Conservation (phyloP, 2,113 vertebrate species). For the Haemorhous mexicanus region DNA sequence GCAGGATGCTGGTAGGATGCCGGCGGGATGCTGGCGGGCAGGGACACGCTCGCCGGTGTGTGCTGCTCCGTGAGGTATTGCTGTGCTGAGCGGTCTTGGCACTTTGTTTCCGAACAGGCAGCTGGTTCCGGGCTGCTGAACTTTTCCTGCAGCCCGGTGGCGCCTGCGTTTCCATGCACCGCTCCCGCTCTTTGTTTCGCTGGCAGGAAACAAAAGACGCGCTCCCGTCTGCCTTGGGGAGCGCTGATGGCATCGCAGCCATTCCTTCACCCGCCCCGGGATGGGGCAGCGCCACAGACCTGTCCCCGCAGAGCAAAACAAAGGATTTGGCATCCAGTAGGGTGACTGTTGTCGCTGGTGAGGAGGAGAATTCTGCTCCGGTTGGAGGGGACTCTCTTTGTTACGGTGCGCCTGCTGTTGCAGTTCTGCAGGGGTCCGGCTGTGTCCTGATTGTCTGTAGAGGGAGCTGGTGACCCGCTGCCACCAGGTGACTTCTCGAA, state of each 20-base stretch:
- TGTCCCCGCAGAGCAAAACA: not conserved
- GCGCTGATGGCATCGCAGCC: not conserved
- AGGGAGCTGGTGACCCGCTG: conserved; percentile 65
- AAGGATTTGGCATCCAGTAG: not conserved
- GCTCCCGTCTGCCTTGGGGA: not conserved
- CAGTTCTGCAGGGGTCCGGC: conserved; percentile 43
- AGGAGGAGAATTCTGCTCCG: not conserved
- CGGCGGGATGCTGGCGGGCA: not conserved
- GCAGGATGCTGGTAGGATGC: not conserved
- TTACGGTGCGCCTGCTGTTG: not conserved
- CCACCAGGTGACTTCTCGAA: conserved; percentile 56
- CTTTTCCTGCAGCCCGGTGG: conserved; percentile 32
- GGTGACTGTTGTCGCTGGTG: not conserved
- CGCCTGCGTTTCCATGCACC: not conserved
- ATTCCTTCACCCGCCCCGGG: not conserved
- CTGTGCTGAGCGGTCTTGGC: not conserved
- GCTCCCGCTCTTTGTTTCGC: conserved; percentile 20
- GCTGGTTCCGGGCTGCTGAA: conserved; percentile 45
- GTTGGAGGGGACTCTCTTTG: conserved; percentile 19
- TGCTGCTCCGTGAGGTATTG: not conserved
- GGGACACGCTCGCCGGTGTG: not conserved
- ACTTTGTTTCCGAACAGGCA: not conserved
- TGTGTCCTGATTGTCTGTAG: conserved; percentile 53
- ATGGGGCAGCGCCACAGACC: not conserved
- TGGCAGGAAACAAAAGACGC: conserved; percentile 47